Conservation (phyloP, 2,888 invertebrate species). For the Noctua pronuba region DNA sequence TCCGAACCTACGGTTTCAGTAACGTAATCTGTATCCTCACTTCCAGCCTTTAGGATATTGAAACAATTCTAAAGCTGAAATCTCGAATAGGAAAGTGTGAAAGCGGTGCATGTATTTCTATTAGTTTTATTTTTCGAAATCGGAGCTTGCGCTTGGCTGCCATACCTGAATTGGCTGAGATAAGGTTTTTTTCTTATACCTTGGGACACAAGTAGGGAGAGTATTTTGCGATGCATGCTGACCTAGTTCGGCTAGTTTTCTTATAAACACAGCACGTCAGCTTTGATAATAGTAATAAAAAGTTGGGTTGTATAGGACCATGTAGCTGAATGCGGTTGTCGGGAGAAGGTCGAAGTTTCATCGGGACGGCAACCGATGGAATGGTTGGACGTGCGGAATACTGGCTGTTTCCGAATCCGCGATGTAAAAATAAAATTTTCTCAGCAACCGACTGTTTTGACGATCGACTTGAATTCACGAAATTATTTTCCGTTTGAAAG, state of each 20-base stretch:
- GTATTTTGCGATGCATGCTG: slow-evolving; percentile 52
- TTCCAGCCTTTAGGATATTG: slow-evolving; percentile 53
- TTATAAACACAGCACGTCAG: slow-evolving; percentile 61
- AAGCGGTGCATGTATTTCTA: slow-evolving; percentile 30
- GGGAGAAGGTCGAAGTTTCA: slow-evolving; percentile 55
- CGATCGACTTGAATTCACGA: slow-evolving; percentile 54
- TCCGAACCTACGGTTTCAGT: slow-evolving; percentile 47
- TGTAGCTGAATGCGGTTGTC: slow-evolving; percentile 50
- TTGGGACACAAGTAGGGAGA: slow-evolving; percentile 34
- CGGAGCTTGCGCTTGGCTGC: slow-evolving; percentile 10
- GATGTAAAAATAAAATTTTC: slow-evolving; percentile 61
- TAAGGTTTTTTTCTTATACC: slow-evolving; percentile 46
- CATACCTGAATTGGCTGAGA: slow-evolving; percentile 34
- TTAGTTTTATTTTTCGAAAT: slow-evolving; percentile 45
- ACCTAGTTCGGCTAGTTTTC: slow-evolving; percentile 52
- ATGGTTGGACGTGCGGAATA: neutral
- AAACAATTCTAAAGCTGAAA: slow-evolving; percentile 55
- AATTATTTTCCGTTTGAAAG: slow-evolving; percentile 28
- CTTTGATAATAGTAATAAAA: slow-evolving; percentile 66
- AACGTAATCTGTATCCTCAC: slow-evolving; percentile 50
- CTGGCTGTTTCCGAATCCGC: slow-evolving; percentile 27
- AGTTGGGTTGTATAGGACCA: slow-evolving; percentile 50
- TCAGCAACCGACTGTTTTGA: slow-evolving; percentile 56
- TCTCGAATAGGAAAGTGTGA: slow-evolving; percentile 43
- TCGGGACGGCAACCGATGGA: slow-evolving; percentile 30